These are phyloP conservation scores for Meleagris gallopavo DNA, from an alignment of 2,113 vertebrate species.

Conservation along the genomic window DNA sequence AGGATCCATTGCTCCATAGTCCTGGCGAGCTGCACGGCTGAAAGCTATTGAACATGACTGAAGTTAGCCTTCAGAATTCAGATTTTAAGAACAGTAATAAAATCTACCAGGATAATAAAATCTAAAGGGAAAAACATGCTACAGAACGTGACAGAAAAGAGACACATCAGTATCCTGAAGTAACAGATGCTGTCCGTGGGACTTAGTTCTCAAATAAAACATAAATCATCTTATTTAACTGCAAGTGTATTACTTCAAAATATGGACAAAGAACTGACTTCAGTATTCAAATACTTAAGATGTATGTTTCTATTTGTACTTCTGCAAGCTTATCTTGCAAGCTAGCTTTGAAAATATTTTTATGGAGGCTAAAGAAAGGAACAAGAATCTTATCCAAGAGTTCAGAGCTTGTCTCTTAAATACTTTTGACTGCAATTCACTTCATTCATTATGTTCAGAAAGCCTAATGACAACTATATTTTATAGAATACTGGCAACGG, in stretches of 20 bases:
- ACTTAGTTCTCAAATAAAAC: not conserved
- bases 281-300: not conserved
- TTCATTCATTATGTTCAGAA: not conserved
- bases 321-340: not conserved
- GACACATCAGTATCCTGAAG: not conserved
- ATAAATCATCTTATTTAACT: not conserved
- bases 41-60: constrained; percentile 81
- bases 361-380: not conserved
- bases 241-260: not conserved
- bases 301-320: not conserved
- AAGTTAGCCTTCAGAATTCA: not conserved
- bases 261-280: not conserved
- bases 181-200: not conserved
- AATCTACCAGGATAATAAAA: not conserved
- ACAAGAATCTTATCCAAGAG: not conserved
- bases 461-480: not conserved
- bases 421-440: not conserved
- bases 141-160: not conserved
- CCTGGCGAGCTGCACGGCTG: constrained; percentile 86
- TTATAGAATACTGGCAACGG: not conserved
- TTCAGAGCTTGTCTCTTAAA: not conserved
- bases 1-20: constrained; percentile 87
- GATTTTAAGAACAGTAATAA: not conserved
- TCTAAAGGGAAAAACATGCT: not conserved
- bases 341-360: not conserved